These are phyloP conservation scores for Emydoidea blandingii DNA, from an alignment of 2,797 vertebrate genomes.

Conservation along the genomic window DNA sequence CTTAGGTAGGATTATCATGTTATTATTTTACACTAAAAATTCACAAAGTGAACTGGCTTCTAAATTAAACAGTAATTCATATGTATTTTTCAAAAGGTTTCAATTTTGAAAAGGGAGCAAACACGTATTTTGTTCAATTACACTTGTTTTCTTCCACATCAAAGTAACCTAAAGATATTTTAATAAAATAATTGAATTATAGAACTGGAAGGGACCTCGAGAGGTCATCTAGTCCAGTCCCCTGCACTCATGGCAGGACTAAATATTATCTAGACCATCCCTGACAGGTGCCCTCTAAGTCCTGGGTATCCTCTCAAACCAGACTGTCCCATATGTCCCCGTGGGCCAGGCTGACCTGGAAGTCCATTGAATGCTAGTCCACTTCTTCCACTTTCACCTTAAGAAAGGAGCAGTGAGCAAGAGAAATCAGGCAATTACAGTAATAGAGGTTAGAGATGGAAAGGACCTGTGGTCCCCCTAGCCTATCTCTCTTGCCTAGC, in stretches of 20 bases:
- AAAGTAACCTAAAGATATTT: no score
- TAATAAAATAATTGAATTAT: no score
- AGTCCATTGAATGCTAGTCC: conserved; percentile 84
- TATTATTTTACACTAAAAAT: not conserved
- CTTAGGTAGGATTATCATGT: not conserved
- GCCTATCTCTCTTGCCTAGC: not conserved
- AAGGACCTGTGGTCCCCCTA: not conserved
- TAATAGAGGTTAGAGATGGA: not conserved
- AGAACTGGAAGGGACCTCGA: no score
- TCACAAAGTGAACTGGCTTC: not conserved
- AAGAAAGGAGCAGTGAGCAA: not conserved
- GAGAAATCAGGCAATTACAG: not conserved
- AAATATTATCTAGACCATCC: no score
- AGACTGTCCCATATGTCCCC: conserved; percentile 80
- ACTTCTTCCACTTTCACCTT: conserved; percentile 84
- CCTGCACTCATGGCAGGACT: no score
- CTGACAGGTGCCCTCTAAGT: conserved; percentile 81
- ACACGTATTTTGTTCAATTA: not conserved
- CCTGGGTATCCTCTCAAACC: conserved; percentile 84
- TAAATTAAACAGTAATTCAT: not conserved
- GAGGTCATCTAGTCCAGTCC: no score
- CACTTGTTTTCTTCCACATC: conserved; percentile 53
- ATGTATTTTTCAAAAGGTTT: not conserved
- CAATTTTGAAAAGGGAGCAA: not conserved
- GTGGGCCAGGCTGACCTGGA: conserved; percentile 82